Percentiles rank a stretch among this genome's conserved stretches.
Evolutionary conservation across 2,888 invertebrate genomes (phyloP).

Genomic region (Oeneis ivallda): DNA sequence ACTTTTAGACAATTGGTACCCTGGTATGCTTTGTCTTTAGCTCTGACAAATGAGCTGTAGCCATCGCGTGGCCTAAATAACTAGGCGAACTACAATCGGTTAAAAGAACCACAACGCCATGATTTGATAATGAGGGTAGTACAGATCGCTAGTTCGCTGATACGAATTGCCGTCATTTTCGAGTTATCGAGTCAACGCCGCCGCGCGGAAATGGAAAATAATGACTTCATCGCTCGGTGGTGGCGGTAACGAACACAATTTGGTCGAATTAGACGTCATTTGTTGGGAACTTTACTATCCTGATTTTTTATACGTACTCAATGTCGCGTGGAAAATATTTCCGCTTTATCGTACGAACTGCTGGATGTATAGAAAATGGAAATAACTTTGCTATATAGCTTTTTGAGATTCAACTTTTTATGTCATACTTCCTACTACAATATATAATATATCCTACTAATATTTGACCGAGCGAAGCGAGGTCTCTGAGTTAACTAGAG

Average conservation of each 20-base stretch:
- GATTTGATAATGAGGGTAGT: slow-evolving; percentile 70
- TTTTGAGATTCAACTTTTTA: not conserved
- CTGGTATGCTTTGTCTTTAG: too few relatives aligned
- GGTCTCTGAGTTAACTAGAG: too few relatives aligned
- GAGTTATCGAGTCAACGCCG: slow-evolving; percentile 72
- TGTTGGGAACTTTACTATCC: slow-evolving; percentile 55
- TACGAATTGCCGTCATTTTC: slow-evolving; percentile 77
- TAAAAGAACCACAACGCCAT: slow-evolving; percentile 40
- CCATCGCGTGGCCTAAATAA: slow-evolving; percentile 22
- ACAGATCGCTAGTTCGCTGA: slow-evolving; percentile 62
- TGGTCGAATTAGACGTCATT: slow-evolving; percentile 71
- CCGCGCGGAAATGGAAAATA: slow-evolving; percentile 77
- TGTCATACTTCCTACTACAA: too few relatives aligned
- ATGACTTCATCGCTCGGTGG: slow-evolving; percentile 75
- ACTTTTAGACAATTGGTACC: too few relatives aligned
- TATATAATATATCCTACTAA: too few relatives aligned
- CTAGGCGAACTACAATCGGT: slow-evolving; percentile 13
- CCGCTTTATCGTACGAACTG: slow-evolving; percentile 11
- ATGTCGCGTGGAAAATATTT: slow-evolving; percentile 11
- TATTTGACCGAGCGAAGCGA: too few relatives aligned
- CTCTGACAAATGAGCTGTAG: not conserved
- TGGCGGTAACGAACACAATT: slow-evolving; percentile 71
- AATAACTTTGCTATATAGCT: not conserved
- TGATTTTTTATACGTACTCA: slow-evolving; percentile 26
- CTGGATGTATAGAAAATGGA: not conserved